These are phyloP conservation scores for Cataglyphis altisquamis DNA, from an alignment of 2,888 invertebrate genomes.

Conservation along the genomic window DNA sequence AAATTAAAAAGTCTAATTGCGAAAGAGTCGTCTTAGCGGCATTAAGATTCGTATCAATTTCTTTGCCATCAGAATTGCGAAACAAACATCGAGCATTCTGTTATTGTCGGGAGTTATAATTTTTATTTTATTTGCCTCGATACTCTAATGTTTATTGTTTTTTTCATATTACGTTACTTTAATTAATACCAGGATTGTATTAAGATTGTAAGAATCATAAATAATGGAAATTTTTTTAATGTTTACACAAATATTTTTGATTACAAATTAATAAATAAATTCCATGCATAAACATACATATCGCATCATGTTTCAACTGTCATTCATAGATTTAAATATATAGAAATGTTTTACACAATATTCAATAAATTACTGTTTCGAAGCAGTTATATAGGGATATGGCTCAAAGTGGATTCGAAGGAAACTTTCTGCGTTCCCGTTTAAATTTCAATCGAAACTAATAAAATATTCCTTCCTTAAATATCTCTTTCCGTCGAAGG, in stretches of 20 bases:
- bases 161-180: neutral
- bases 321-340: conserved; percentile 6
- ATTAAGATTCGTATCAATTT: conserved; percentile 76
- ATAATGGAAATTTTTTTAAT: neutral
- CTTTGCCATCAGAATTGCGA: conserved; percentile 27
- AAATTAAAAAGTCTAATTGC: conserved; percentile 87
- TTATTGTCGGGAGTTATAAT: conserved; percentile 18
- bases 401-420: conserved; percentile 14
- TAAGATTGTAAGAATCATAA: conserved; percentile 11
- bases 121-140: conserved; percentile 1
- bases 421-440: conserved; percentile 28
- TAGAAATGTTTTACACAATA: neutral
- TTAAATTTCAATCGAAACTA: conserved; percentile 66
- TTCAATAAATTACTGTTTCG: conserved; percentile 25
- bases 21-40: conserved; percentile 75
- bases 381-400: conserved; percentile 10
- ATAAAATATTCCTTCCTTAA: conserved; percentile 62
- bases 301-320: neutral
- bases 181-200: neutral
- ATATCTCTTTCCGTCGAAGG: conserved; percentile 51
- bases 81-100: conserved; percentile 7
- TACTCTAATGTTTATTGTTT: neutral
- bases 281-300: neutral
- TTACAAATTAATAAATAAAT: neutral
- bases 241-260: neutral